phyloP scores from a whole-genome alignment of 2,888 invertebrate species.

The Apocheima hispidaria region DNA sequence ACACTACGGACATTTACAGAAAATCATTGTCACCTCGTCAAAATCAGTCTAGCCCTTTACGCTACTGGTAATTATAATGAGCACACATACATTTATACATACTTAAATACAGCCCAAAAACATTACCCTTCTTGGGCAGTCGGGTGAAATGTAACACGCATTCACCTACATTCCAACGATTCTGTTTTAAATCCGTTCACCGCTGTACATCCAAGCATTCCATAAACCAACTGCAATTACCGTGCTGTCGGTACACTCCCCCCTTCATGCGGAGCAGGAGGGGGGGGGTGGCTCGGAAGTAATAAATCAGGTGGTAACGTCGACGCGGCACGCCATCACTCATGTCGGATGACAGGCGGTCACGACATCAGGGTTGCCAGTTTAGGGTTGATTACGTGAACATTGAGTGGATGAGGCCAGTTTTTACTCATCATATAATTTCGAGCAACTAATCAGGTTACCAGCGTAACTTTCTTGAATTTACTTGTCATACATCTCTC shows the following conservation, averaged over 20 bases:
- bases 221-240: slow-evolving; percentile 47
- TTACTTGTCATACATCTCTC: too few relatives aligned
- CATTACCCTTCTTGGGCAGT: too few relatives aligned
- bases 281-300: slow-evolving; percentile 71
- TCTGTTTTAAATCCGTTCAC: slow-evolving; percentile 15
- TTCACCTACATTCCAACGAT: slow-evolving; percentile 11
- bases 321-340: slow-evolving; percentile 83
- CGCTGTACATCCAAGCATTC: slow-evolving; percentile 27
- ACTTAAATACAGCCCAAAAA: too few relatives aligned
- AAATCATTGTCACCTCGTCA: too few relatives aligned
- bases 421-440: background rate
- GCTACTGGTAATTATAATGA: too few relatives aligned
- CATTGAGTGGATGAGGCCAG: slow-evolving; percentile 14
- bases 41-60: too few relatives aligned
- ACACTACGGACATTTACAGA: too few relatives aligned
- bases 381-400: slow-evolving; percentile 25
- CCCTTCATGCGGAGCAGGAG: slow-evolving; percentile 29
- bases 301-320: slow-evolving; percentile 85
- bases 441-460: too few relatives aligned
- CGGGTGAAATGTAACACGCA: background rate
- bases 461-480: too few relatives aligned
- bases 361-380: slow-evolving; percentile 71
- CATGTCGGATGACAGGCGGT: slow-evolving; percentile 75
- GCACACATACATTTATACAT: too few relatives aligned
- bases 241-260: slow-evolving; percentile 54